phyloP scores from a whole-genome alignment of 2,113 vertebrate genomes.

The Marmota flaviventris region DNA sequence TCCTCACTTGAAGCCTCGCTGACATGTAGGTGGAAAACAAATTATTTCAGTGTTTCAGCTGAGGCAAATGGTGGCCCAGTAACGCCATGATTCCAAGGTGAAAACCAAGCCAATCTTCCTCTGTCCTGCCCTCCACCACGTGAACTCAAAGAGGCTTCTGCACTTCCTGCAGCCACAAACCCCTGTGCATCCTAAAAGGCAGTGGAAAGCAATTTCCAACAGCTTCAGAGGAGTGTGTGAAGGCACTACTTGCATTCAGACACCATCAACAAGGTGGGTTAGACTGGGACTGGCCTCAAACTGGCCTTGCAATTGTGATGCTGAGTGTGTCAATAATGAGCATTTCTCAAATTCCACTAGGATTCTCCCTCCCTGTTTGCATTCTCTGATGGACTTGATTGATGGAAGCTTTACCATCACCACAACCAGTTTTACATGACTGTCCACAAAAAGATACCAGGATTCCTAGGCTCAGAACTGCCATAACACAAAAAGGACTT shows the following conservation, averaged over 20 bases:
- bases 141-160: background rate
- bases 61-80: background rate
- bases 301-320: background rate
- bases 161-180: background rate
- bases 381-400: background rate
- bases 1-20: background rate
- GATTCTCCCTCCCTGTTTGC: background rate
- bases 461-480: background rate
- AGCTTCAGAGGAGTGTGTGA: background rate
- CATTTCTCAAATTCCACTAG: background rate
- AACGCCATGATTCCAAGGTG: background rate
- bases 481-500: background rate
- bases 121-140: background rate
- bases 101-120: background rate
- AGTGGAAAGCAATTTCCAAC: background rate
- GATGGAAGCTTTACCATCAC: background rate
- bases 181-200: background rate
- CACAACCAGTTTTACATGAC: constrained; percentile 24
- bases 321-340: background rate
- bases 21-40: background rate
- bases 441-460: background rate
- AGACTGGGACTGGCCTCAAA: background rate
- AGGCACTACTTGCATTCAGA: background rate
- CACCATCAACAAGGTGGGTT: background rate
- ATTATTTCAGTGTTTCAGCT: background rate